phyloP scores from a whole-genome alignment of 2,888 invertebrate genomes.

The Agonopterix arenella region DNA sequence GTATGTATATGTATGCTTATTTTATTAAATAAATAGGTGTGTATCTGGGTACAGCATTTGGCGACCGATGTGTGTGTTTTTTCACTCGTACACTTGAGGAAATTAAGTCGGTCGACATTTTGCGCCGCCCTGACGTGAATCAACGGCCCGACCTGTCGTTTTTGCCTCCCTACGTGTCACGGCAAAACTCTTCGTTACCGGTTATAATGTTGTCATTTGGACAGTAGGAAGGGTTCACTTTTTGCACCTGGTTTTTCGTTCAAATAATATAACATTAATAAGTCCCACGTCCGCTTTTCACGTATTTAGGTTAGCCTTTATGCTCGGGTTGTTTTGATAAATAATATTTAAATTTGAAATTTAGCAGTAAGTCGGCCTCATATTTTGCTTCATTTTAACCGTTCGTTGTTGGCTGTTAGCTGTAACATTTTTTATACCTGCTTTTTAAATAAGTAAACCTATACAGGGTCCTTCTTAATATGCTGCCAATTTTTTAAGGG shows the following conservation, averaged over 20 bases:
- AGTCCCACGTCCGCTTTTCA: constrained; percentile 50
- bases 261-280: constrained; percentile 61
- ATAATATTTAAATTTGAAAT: constrained; percentile 14
- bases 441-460: no score
- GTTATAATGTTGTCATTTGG: constrained; percentile 59
- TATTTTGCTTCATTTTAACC: no score
- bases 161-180: constrained; percentile 14
- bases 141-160: constrained; percentile 14
- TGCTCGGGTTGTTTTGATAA: constrained; percentile 35
- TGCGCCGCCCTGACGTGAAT: constrained; percentile 10
- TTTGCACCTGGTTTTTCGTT: constrained; percentile 44
- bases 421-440: no score
- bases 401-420: no score
- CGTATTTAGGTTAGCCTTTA: constrained; percentile 40
- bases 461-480: no score
- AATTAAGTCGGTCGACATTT: constrained; percentile 8
- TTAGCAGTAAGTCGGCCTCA: not conserved
- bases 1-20: no score
- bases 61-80: constrained; percentile 2
- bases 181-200: constrained; percentile 17
- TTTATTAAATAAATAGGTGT: no score
- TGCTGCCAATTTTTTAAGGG: no score
- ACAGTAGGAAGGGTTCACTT: constrained; percentile 50
- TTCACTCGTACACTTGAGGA: constrained; percentile 3
- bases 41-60: no score